Evolutionary conservation across 2,888 invertebrate genomes (phyloP), one percentile per base, ranked within the genome.

Genomic region (Drosophila paramelanica): DNA sequence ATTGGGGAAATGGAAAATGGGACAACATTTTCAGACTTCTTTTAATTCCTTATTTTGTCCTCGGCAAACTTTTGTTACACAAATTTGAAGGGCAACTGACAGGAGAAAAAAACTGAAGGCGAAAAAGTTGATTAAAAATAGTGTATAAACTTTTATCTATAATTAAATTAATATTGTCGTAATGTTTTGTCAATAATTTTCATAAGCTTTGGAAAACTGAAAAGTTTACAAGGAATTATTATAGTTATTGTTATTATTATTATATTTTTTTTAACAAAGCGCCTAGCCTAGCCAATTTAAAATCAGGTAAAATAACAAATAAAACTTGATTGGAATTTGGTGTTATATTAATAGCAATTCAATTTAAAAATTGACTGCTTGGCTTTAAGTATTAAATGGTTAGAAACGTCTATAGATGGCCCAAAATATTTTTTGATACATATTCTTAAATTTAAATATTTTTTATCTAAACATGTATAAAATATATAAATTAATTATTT

Each of bases 21-120:
- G 50, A 17, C 41, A 50, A 31, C 4, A 55, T 39, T 50, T 53
- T 41, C 45, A 33, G 20, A 23, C 39, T 60, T 61, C 61, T 50
- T 71, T 73, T 62, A 73, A 62, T 45, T 41, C 25, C 49, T 46
- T 43, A 45, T 67, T 61, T 66, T 55, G 49, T 39, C 38, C 49
- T 57, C n/a, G 20, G 38, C 43, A 43, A 72, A 72, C 39, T 60
- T 68, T 64, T 58, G 62, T 72, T 69, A 43, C 60, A 57, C 11
- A 65, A 64, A 64, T 67, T 77, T 73, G 56, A 81, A 77, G 79
- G 61, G 68, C 72, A 69, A 67, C 77, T 66, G 68, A 61, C 74
- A 79, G 51, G 51, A 38, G 31, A 47, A 47, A 31, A 31, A 31
- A 31, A 0, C 10, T 0, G 10, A 10, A 0, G n/a, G 47, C 33